Evolutionary conservation across 2,113 vertebrate species (phyloP).

Genomic region (Paradoxurus hermaphroditus): DNA sequence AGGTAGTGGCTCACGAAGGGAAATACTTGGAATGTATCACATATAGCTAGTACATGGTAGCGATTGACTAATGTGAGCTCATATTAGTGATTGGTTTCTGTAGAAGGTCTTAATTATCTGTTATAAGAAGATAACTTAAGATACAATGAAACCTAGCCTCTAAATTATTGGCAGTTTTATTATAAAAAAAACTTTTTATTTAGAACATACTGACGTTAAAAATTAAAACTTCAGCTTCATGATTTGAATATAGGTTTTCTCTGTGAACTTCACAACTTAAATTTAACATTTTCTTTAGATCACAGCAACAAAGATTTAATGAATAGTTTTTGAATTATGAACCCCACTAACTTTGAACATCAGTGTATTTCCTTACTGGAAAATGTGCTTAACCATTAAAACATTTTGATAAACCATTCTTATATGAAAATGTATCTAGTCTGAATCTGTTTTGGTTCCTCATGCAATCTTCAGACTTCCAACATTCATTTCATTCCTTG

Average conservation of each 20-base stretch:
- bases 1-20: neutral
- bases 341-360: neutral
- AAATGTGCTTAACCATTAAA: neutral
- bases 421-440: neutral
- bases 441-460: neutral
- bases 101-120: neutral
- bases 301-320: neutral
- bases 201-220: neutral
- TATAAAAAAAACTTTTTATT: neutral
- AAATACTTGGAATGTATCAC: neutral
- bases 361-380: neutral
- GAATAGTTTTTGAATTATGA: conserved; percentile 19
- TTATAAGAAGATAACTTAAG: conserved; percentile 19
- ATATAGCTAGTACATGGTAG: neutral
- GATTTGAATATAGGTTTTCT: neutral
- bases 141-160: neutral
- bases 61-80: neutral
- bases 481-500: neutral
- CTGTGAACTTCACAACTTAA: neutral
- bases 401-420: neutral
- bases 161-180: neutral
- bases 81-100: neutral
- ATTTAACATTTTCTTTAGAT: neutral
- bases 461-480: neutral
- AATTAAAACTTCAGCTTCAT: neutral